Conservation (phyloP, 2,888 invertebrate species). For the Lasioglossum calceatum region DNA sequence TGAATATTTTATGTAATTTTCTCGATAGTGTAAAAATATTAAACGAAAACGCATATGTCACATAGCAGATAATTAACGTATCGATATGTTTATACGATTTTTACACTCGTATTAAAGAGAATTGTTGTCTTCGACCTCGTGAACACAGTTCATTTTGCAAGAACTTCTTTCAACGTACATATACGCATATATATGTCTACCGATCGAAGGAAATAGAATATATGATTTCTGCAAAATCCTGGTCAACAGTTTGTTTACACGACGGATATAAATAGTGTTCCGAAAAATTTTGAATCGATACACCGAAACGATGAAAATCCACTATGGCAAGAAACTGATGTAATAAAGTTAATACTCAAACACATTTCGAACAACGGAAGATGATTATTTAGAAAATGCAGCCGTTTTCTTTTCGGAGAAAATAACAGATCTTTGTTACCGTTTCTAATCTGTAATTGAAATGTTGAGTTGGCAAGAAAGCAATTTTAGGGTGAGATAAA, state of each 20-base stretch:
- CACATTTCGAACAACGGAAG: background rate
- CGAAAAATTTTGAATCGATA: background rate
- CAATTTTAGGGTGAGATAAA: no score
- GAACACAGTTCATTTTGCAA: background rate
- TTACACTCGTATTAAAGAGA: background rate
- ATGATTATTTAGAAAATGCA: background rate
- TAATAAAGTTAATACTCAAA: constrained; percentile 12
- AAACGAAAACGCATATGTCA: constrained; percentile 2
- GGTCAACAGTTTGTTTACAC: background rate
- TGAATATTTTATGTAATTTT: constrained; percentile 9
- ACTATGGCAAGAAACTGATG: background rate
- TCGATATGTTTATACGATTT: background rate
- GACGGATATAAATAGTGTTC: background rate
- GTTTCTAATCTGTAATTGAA: background rate
- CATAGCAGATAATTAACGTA: constrained; percentile 5
- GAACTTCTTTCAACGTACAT: background rate
- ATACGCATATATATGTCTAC: background rate
- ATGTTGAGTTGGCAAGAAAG: background rate
- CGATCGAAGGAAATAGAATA: background rate
- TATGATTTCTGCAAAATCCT: background rate
- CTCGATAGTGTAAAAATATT: background rate
- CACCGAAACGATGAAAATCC: background rate
- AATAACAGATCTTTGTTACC: background rate
- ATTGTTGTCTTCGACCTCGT: constrained; percentile 4
- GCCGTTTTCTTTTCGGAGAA: background rate